phyloP scores from a whole-genome alignment of 1,140 invertebrate species.

The Cheumatopsyche charites region DNA sequence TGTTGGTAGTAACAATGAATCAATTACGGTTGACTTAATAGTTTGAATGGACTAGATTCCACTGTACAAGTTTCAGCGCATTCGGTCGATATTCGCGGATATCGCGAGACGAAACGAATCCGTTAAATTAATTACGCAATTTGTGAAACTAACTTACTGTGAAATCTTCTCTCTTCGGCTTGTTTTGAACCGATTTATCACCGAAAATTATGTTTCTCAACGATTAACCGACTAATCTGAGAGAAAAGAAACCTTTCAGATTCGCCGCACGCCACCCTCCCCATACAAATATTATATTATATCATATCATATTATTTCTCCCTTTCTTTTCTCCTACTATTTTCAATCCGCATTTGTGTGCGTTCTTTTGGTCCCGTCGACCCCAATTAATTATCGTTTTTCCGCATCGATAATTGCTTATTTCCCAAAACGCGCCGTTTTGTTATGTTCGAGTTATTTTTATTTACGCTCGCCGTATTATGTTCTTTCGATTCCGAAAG shows the following conservation, averaged over 20 bases:
- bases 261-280: not conserved
- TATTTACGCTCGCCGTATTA: too few relatives aligned
- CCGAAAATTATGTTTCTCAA: slow-evolving; percentile 37
- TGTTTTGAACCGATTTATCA: slow-evolving; percentile 40
- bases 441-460: too few relatives aligned
- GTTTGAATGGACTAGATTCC: too few relatives aligned
- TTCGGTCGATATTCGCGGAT: not conserved
- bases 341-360: slow-evolving; percentile 1
- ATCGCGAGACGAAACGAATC: slow-evolving; percentile 31
- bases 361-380: not conserved
- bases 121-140: slow-evolving; percentile 37
- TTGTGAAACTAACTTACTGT: slow-evolving; percentile 38
- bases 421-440: slow-evolving; percentile 1
- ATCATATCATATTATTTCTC: slow-evolving; percentile 9
- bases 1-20: too few relatives aligned
- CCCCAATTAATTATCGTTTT: slow-evolving; percentile 24
- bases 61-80: too few relatives aligned
- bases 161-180: slow-evolving; percentile 35
- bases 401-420: slow-evolving; percentile 18
- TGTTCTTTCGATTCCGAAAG: too few relatives aligned
- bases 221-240: slow-evolving; percentile 34
- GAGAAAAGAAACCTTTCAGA: slow-evolving; percentile 28
- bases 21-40: too few relatives aligned
- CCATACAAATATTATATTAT: too few relatives aligned
- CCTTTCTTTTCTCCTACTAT: slow-evolving; percentile 16